Conservation (phyloP, 1,140 invertebrate genomes). For the Penaeus vannamei region DNA sequence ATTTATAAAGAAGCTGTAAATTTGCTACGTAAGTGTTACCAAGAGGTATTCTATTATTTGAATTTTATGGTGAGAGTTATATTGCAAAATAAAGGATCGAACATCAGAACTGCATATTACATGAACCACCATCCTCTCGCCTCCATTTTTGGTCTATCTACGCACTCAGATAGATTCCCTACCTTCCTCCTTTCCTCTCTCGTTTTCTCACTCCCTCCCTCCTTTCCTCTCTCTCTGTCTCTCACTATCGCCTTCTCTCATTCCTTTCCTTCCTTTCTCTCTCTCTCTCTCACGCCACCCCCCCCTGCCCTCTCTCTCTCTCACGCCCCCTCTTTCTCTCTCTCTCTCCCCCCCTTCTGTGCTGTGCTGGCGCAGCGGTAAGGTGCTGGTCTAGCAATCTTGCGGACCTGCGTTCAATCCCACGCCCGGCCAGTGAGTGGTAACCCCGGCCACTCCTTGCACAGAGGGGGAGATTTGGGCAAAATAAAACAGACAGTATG, state of each 20-base stretch:
- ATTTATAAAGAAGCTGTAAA: no score
- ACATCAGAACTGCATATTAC: neutral
- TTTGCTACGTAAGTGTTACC: no score
- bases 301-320: neutral
- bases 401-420: no score
- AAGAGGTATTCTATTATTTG: no score
- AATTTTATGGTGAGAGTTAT: no score
- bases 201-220: neutral
- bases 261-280: conserved; percentile 3
- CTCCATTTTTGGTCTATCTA: no score
- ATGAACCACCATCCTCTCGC: neutral
- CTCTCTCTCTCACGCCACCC: neutral
- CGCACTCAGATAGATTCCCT: no score
- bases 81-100: no score
- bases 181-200: neutral
- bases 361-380: neutral
- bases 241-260: neutral
- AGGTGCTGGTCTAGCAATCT: neutral
- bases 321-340: neutral
- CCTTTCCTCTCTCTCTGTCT: conserved; percentile 28
- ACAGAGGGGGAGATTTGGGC: no score
- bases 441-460: no score
- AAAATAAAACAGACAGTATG: no score
- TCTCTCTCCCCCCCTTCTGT: neutral
- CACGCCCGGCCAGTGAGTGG: no score